Percentiles rank a stretch among this genome's conserved stretches.
These are phyloP conservation scores for Diabrotica balteata DNA, from an alignment of 2,888 invertebrate species.

Conservation along the genomic window DNA sequence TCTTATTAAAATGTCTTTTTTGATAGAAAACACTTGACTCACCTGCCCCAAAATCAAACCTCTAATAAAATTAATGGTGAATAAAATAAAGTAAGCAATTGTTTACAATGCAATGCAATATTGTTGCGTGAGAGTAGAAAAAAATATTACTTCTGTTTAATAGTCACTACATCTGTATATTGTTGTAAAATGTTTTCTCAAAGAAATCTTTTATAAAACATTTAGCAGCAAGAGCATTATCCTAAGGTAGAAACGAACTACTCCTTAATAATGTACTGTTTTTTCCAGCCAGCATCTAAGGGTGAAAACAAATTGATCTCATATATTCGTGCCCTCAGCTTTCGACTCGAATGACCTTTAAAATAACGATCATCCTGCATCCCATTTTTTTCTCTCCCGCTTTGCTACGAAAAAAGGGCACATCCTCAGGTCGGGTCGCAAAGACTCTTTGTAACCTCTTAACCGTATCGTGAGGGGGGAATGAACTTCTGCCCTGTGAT, in stretches of 20 bases:
- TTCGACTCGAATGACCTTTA: conserved; percentile 31
- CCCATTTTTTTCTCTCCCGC: conserved; percentile 16
- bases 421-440: conserved; percentile 16
- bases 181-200: no score
- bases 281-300: conserved; percentile 6
- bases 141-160: no score
- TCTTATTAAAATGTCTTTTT: no score
- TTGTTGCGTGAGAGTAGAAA: no score
- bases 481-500: neutral
- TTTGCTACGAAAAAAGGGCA: conserved; percentile 12
- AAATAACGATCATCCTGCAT: conserved; percentile 32
- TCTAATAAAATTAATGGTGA: no score
- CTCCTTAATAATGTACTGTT: conserved; percentile 14
- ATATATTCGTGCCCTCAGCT: conserved; percentile 26
- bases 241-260: neutral
- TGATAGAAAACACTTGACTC: no score
- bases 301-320: conserved; percentile 27
- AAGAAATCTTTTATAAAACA: no score
- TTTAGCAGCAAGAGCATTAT: neutral
- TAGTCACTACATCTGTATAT: no score
- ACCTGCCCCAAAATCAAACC: no score
- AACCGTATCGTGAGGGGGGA: neutral
- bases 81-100: no score
- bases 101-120: no score
- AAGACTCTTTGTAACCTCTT: conserved; percentile 19